Evolutionary conservation across 2,888 invertebrate species (phyloP).

Genomic region (Lycaena phlaeas): DNA sequence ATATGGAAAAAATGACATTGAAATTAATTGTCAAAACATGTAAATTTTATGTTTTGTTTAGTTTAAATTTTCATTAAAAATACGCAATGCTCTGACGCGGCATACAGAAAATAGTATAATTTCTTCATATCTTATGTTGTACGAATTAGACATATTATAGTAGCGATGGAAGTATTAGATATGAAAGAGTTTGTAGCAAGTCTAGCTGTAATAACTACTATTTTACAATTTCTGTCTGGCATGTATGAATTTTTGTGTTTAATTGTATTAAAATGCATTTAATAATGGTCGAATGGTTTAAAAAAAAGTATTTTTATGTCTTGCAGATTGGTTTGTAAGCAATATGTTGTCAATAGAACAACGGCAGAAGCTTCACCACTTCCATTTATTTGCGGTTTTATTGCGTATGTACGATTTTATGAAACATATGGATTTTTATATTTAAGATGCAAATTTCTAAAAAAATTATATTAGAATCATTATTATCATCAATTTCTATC

Average conservation of each 20-base stretch:
- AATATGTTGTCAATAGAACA: constrained; percentile 80
- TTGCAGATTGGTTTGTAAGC: constrained; percentile 81
- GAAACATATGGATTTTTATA: too few relatives aligned
- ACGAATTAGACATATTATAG: too few relatives aligned
- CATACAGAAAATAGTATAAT: neutral
- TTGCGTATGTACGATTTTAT: constrained; percentile 77
- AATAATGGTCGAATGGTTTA: neutral
- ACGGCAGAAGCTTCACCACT: constrained; percentile 84
- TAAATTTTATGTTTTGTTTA: too few relatives aligned
- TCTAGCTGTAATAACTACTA: constrained; percentile 81
- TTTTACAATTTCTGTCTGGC: constrained; percentile 89
- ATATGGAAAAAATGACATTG: too few relatives aligned
- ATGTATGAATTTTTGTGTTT: constrained; percentile 75
- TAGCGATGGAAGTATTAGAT: constrained; percentile 30
- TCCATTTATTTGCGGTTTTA: constrained; percentile 83
- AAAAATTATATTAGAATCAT: too few relatives aligned
- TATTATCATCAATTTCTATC: too few relatives aligned
- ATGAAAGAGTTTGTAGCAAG: constrained; percentile 36
- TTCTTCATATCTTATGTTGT: too few relatives aligned
- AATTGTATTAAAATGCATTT: too few relatives aligned
- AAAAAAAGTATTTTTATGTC: constrained; percentile 8
- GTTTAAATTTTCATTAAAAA: too few relatives aligned
- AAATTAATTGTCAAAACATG: too few relatives aligned
- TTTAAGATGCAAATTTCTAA: too few relatives aligned
- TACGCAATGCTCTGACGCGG: neutral